phyloP scores from a whole-genome alignment of 1,140 invertebrate species.

The Eriocheir sinensis region DNA sequence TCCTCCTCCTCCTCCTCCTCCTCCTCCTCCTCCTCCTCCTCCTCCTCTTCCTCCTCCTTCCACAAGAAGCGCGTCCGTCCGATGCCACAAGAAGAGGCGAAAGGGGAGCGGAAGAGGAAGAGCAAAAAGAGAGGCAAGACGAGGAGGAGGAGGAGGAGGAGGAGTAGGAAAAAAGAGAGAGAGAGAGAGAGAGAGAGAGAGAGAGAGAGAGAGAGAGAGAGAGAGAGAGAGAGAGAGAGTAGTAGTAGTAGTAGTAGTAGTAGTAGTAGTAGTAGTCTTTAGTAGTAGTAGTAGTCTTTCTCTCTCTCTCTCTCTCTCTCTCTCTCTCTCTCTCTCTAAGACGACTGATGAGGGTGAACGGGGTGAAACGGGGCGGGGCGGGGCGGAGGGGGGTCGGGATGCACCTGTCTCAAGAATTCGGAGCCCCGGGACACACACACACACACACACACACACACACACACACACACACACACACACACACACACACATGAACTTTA shows the following conservation, averaged over 20 bases:
- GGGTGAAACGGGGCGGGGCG: neutral
- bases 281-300: no score
- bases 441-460: slow-evolving; percentile 46
- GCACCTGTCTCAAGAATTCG: slow-evolving; percentile 10
- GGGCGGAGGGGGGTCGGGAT: neutral
- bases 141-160: neutral
- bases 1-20: neutral
- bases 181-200: neutral
- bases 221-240: neutral
- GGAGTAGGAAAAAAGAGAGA: neutral
- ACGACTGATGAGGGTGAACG: neutral
- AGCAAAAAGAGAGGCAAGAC: neutral
- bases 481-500: slow-evolving; percentile 49
- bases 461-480: slow-evolving; percentile 38
- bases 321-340: no score
- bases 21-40: neutral
- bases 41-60: neutral
- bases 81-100: neutral
- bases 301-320: no score
- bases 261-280: no score
- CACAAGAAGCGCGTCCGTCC: neutral
- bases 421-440: slow-evolving; percentile 21
- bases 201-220: neutral
- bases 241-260: no score
- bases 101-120: neutral